phyloP scores from a whole-genome alignment of 2,888 invertebrate genomes.

The Cyaniris semiargus region DNA sequence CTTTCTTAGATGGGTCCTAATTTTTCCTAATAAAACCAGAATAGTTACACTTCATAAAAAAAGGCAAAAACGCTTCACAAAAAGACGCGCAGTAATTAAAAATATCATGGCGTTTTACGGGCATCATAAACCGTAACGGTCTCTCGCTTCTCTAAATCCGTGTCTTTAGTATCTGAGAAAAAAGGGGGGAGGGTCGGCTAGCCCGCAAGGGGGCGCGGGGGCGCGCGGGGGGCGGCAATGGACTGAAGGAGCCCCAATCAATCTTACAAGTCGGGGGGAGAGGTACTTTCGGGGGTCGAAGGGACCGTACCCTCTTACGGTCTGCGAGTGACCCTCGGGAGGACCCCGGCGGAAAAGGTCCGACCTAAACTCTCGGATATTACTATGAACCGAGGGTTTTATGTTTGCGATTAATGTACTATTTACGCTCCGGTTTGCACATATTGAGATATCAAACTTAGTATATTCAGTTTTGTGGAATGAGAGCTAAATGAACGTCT shows the following conservation, averaged over 20 bases:
- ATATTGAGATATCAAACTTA: slow-evolving; percentile 27
- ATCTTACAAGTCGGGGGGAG: slow-evolving; percentile 76
- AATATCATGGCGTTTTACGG: slow-evolving; percentile 2
- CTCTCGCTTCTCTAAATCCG: slow-evolving; percentile 60
- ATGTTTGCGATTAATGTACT: slow-evolving; percentile 46
- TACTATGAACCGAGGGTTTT: slow-evolving; percentile 44
- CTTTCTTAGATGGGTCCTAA: too few species aligned
- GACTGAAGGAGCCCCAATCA: slow-evolving; percentile 82
- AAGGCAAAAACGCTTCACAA: background rate
- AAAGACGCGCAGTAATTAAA: background rate
- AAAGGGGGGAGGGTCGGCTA: slow-evolving; percentile 75
- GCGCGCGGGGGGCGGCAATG: slow-evolving; percentile 65
- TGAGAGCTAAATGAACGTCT: background rate
- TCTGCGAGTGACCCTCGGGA: slow-evolving; percentile 71
- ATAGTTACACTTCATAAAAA: background rate
- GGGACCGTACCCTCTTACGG: slow-evolving; percentile 78
- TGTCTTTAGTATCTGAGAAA: slow-evolving; percentile 65
- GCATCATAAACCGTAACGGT: slow-evolving; percentile 34
- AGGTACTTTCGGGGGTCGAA: slow-evolving; percentile 64
- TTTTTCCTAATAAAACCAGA: background rate
- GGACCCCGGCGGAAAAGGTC: slow-evolving; percentile 62
- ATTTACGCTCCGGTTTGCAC: slow-evolving; percentile 39
- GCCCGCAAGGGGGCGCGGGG: slow-evolving; percentile 61
- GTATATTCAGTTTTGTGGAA: background rate
- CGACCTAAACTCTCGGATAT: slow-evolving; percentile 62